Conservation (phyloP, 2,888 invertebrate species). For the Cerastis leucographa region DNA sequence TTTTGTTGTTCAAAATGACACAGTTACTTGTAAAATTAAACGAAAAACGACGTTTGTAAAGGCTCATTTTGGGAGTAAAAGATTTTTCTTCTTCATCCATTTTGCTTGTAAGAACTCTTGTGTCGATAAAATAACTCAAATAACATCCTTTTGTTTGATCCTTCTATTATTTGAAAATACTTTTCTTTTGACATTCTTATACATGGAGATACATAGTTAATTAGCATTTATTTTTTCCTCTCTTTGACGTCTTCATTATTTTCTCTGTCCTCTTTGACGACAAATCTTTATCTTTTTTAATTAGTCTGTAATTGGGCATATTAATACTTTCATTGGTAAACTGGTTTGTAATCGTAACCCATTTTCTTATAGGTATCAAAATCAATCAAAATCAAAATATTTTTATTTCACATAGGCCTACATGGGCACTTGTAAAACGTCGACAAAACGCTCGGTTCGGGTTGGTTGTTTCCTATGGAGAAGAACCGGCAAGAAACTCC, state of each 20-base stretch:
- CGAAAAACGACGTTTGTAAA: conserved; percentile 54
- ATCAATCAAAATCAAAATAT: too few species aligned
- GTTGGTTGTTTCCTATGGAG: too few species aligned
- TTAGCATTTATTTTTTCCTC: not conserved
- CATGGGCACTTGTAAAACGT: too few species aligned
- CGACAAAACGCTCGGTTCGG: too few species aligned
- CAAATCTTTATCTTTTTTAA: conserved; percentile 5
- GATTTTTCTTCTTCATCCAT: conserved; percentile 42
- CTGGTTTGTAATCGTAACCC: not conserved
- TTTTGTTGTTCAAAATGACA: conserved; percentile 57
- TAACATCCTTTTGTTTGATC: conserved; percentile 41
- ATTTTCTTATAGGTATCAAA: not conserved
- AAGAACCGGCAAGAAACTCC: too few species aligned
- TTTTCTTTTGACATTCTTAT: conserved; percentile 9
- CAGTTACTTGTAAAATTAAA: conserved; percentile 62
- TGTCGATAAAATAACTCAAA: conserved; percentile 50
- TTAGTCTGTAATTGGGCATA: not conserved
- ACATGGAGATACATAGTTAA: not conserved
- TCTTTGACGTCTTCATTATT: not conserved
- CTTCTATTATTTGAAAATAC: conserved; percentile 30
- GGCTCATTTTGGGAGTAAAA: conserved; percentile 63
- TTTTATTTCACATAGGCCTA: too few species aligned
- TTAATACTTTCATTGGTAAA: conserved; percentile 1
- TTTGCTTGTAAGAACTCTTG: conserved; percentile 45
- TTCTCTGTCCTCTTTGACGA: not conserved